These are phyloP conservation scores for Psix sp. DNA, from an alignment of 1,140 invertebrate species.

Conservation along the genomic window DNA sequence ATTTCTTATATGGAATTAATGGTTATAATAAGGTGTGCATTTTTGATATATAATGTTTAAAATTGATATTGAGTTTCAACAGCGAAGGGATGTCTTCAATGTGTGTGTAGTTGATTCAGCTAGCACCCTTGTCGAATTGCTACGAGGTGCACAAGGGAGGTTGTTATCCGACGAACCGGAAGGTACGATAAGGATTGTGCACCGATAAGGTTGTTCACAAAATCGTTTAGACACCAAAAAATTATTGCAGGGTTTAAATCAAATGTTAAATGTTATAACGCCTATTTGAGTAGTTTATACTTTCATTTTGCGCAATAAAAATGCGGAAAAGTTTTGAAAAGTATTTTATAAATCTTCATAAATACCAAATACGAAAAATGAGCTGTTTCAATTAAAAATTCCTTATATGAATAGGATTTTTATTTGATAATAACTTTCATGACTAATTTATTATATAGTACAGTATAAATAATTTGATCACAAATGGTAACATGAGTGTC, in stretches of 20 bases:
- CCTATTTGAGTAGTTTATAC: slow-evolving; percentile 33
- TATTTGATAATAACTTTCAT: no score
- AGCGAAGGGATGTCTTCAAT: slow-evolving; percentile 33
- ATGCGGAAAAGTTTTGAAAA: no score
- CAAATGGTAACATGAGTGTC: no score
- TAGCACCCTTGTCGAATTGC: slow-evolving; percentile 58
- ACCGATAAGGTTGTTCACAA: slow-evolving; percentile 56
- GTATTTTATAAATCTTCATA: no score
- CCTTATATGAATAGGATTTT: no score
- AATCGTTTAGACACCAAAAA: slow-evolving; percentile 54
- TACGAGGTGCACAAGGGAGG: slow-evolving; percentile 55
- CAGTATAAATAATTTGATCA: no score
- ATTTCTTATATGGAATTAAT: no score
- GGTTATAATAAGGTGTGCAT: no score
- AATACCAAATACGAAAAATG: no score
- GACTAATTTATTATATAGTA: no score
- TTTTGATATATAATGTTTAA: slow-evolving; percentile 43
- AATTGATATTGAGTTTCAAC: slow-evolving; percentile 53
- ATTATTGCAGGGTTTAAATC: slow-evolving; percentile 53
- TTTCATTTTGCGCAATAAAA: no score
- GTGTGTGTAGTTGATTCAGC: slow-evolving; percentile 50
- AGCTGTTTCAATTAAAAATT: no score
- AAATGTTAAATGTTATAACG: slow-evolving; percentile 41
- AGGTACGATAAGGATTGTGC: slow-evolving; percentile 55
- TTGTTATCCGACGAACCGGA: slow-evolving; percentile 60